Percentiles rank a stretch among this genome's conserved stretches.
Evolutionary conservation across 2,797 vertebrate species (phyloP).

Genomic region (Mormyrops attenuatus): DNA sequence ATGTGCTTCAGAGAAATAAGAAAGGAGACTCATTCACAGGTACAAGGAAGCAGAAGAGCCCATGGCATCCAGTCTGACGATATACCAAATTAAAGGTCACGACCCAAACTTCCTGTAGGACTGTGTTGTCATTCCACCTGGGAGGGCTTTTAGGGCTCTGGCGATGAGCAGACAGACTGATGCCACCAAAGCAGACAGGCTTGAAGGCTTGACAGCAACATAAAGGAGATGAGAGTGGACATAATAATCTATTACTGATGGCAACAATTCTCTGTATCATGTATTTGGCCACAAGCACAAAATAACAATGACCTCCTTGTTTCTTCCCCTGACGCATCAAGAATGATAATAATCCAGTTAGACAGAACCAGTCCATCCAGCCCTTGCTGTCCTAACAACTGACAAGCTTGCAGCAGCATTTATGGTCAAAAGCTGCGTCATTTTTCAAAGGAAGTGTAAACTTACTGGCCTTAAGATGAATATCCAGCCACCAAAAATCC

Average conservation of each 20-base stretch:
- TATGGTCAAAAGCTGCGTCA: not conserved
- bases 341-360: not conserved
- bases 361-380: not conserved
- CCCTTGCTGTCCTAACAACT: not conserved
- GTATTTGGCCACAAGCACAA: not conserved
- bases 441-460: not conserved
- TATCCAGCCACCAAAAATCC: not conserved
- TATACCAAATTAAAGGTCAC: no score
- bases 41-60: no score
- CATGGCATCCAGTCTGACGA: no score
- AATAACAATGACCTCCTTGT: not conserved
- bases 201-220: not conserved
- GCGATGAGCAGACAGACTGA: not conserved
- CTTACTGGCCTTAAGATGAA: not conserved
- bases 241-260: not conserved
- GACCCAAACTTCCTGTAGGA: no score
- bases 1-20: no score
- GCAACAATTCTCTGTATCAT: not conserved
- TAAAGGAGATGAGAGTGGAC: not conserved
- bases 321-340: not conserved
- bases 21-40: no score
- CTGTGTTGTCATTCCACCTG: no score
- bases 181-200: not conserved
- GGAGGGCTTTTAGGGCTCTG: not conserved
- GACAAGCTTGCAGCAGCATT: not conserved